These are phyloP conservation scores for Ovis aries DNA, from an alignment of 2,113 vertebrate species.

Conservation along the genomic window DNA sequence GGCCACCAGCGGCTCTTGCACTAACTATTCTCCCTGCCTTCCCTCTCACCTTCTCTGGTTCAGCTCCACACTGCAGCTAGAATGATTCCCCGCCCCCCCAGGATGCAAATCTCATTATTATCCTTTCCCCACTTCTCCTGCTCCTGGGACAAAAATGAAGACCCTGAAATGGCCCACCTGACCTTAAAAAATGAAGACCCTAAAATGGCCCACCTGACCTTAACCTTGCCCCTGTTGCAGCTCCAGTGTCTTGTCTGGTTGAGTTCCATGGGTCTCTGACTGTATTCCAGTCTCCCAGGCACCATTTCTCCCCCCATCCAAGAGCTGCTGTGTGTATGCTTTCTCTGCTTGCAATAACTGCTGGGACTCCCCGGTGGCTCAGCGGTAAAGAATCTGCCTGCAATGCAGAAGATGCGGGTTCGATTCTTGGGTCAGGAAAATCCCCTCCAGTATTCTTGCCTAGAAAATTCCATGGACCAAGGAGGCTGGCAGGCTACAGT, in stretches of 20 bases:
- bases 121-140: not conserved
- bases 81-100: too few species aligned
- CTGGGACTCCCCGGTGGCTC: not conserved
- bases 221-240: not conserved
- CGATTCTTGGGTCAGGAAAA: not conserved
- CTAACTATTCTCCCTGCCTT: not conserved
- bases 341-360: not conserved
- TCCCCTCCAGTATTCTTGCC: not conserved
- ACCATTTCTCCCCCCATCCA: not conserved
- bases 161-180: not conserved
- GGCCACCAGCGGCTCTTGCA: not conserved
- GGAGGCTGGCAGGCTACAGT: not conserved
- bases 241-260: not conserved
- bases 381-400: not conserved
- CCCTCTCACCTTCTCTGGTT: not conserved
- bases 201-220: not conserved
- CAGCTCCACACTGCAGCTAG: not conserved
- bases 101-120: not conserved
- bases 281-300: not conserved
- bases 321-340: fast-evolving
- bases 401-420: not conserved
- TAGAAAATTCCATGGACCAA: not conserved
- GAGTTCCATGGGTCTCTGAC: not conserved
- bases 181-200: not conserved
- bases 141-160: not conserved